Base-by-base conservation (phyloP, 2,888 invertebrate genomes). In the Masnerella sp. region DNA sequence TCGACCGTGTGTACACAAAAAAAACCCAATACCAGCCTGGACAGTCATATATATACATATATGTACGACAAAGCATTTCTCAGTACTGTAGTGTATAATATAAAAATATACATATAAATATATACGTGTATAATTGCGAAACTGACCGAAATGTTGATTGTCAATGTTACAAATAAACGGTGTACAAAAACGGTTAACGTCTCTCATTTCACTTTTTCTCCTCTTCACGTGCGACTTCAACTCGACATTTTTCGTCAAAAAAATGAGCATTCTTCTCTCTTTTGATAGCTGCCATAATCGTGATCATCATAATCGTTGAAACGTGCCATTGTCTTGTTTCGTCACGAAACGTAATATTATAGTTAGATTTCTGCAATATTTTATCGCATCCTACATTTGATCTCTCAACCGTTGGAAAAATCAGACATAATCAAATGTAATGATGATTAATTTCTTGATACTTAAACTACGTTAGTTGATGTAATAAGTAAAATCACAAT, bases 81-180 rank as follows among this genome's bases (percentile, higher is more conserved):
- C 79, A 78, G 72, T 78, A 80, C 70, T 83, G 82, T 83, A 83
- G 76, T 69, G 81, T 80, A 82, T 74, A 72, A 73, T 70, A 78
- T 74, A 74, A 70, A 77, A 74, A 77, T 78, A 80, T 78, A 81
- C 80, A 80, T 80, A 79, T 74, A 79, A 68, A 77, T 65, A 78
- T 80, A 80, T 83, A 81, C 79, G 79, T 84, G 83, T 84, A 84
- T 83, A 84, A 84, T 83, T 83, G 83, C 83, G 77, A 64, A 81
- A 80, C 77, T 75, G 80, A 83, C 69, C 76, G 77, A 80, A 78
- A 84, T 84, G 84, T 86, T 85, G 85, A 84, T 84, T 85, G 85
- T 87, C 84, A 87, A 84, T 86, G 86, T 87, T 86, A 85, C 82
- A 87, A 87, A 85, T 86, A 87, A 87, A 87, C 81, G 81, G 84